These are phyloP conservation scores for Agrotis exclamationis DNA, from an alignment of 2,888 invertebrate species.

Conservation along the genomic window DNA sequence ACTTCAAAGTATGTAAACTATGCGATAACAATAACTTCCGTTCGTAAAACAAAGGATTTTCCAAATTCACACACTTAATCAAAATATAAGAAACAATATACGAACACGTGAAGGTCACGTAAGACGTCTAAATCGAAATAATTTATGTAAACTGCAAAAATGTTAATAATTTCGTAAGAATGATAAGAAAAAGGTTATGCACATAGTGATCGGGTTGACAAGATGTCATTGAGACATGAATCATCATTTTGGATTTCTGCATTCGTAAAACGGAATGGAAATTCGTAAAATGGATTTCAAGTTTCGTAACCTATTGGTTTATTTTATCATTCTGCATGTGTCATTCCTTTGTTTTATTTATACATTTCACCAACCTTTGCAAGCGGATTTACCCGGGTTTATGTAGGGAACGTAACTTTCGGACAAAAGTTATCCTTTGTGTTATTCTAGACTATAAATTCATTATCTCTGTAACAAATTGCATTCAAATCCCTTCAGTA, in stretches of 20 bases:
- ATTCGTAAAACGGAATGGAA: background rate
- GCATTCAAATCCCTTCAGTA: no score
- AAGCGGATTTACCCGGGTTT: no score
- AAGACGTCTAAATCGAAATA: slow-evolving; percentile 26
- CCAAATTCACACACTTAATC: slow-evolving; percentile 55
- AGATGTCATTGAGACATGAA: slow-evolving; percentile 35
- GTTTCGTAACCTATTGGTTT: slow-evolving; percentile 14
- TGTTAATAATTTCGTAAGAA: slow-evolving; percentile 25
- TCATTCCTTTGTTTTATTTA: slow-evolving; percentile 10
- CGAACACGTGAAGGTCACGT: slow-evolving; percentile 43
- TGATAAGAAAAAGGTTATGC: slow-evolving; percentile 14
- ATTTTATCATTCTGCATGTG: slow-evolving; percentile 7
- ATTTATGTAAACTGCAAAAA: slow-evolving; percentile 19
- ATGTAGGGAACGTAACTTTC: no score
- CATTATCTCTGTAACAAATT: no score
- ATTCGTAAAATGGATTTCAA: background rate
- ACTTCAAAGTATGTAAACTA: slow-evolving; percentile 22
- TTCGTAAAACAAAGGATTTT: slow-evolving; percentile 59
- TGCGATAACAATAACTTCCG: slow-evolving; percentile 56
- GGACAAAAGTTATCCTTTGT: no score
- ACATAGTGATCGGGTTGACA: slow-evolving; percentile 33
- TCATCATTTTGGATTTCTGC: slow-evolving; percentile 17
- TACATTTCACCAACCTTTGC: background rate
- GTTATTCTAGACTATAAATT: no score
- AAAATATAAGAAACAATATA: slow-evolving; percentile 42